Evolutionary conservation across 2,797 vertebrate genomes (phyloP), one percentile per base, ranked within the genome.

Genomic region (Microctenopoma steveboyesi): DNA sequence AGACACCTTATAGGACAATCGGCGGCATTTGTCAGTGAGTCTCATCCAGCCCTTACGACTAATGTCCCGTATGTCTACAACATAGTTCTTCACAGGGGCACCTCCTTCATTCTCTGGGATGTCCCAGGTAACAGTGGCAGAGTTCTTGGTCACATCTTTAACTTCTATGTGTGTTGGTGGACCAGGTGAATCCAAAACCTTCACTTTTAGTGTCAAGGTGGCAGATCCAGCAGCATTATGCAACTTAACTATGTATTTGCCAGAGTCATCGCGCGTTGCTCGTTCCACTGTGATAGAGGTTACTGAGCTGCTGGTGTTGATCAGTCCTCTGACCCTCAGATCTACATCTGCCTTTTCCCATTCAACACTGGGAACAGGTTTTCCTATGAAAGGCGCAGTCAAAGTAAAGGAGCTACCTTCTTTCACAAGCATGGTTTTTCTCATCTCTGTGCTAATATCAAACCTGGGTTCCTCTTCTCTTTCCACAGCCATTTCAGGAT

Each of bases 71-170:
- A 98, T 95, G 90, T 99, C 98, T 88, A 99, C 94, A 51, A 94
- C 88, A 69, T 99, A 99, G 81, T 96, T 96, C 85, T 96, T 98
- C 35, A 99, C 97, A 33, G 95, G 89, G 65, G 94, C 96, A 58
- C 98, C 97, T 58, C 98, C 98, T 76, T 99, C 98, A 60, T 97
- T 99, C 75, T 99, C 97, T 85, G 98, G 98, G 72, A 95, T 95
- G 88, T 98, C 97, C 98, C 98, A 99, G 66, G 94, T 94, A 55
- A 99, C 78, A 16, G 95, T 95, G 74, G 93, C 95, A 76, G 97
- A 96, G 77, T 92, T 96, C 78, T 95, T 98, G 60, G 96, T 98
- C 72, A 99, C 84, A 1, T 99, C 96, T 86, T 95, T 97, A 42
- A 97, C 89, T 74, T 76, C 43, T 78, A 98, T 82, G 59, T 86